Conservation (phyloP, 1,140 invertebrate genomes). For the Philopotamus ludificatus region DNA sequence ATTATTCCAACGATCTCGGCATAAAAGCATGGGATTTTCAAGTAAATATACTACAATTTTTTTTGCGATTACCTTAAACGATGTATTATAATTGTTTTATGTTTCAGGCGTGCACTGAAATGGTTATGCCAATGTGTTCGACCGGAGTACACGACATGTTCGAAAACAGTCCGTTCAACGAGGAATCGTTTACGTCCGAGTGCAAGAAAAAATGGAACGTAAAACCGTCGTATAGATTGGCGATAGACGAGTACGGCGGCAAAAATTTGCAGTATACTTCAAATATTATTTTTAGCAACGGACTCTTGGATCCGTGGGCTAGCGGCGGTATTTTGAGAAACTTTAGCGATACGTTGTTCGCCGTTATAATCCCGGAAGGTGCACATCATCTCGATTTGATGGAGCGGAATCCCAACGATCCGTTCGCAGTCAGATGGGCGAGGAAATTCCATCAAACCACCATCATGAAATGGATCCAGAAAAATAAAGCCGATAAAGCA, state of each 20-base stretch:
- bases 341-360: conserved; percentile 64
- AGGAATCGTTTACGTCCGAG: conserved; percentile 60
- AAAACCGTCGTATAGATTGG: conserved; percentile 64
- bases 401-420: conserved; percentile 67
- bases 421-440: conserved; percentile 65
- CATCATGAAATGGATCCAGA: conserved; percentile 76
- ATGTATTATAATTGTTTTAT: neutral
- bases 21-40: conserved; percentile 76
- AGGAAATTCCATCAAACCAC: conserved; percentile 66
- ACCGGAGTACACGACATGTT: conserved; percentile 83
- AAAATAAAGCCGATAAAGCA: too few species aligned
- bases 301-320: conserved; percentile 90
- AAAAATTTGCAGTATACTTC: conserved; percentile 62
- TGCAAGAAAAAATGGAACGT: conserved; percentile 74
- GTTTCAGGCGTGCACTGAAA: conserved; percentile 86
- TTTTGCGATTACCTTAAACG: neutral
- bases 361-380: conserved; percentile 82
- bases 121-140: conserved; percentile 91
- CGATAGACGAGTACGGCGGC: conserved; percentile 79
- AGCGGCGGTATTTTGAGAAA: conserved; percentile 81
- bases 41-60: conserved; percentile 47
- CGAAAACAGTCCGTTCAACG: conserved; percentile 73
- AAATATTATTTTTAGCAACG: conserved; percentile 92
- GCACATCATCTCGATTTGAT: conserved; percentile 94
- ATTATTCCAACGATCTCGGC: conserved; percentile 59